Evolutionary conservation across 35 echinoderm and acorn worm genomes (phyloP).

Genomic region (Heliocidaris tuberculata): DNA sequence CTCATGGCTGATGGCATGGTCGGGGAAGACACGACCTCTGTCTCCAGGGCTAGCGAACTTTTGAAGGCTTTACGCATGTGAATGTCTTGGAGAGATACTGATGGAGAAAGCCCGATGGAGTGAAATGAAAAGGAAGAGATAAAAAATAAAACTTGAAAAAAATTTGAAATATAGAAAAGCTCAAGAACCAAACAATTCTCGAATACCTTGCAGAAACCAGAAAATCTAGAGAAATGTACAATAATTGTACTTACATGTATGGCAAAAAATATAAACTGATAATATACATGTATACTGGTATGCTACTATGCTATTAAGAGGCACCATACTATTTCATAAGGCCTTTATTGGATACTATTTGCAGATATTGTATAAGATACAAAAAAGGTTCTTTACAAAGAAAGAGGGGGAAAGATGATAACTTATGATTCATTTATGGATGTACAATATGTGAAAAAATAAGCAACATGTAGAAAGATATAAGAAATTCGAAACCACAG

Average conservation of each 20-base stretch:
- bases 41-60: constrained; percentile 80
- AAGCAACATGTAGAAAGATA: too few relatives aligned
- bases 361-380: too few relatives aligned
- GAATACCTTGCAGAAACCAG: background rate
- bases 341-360: too few relatives aligned
- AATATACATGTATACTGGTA: too few relatives aligned
- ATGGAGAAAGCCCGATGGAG: background rate
- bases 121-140: constrained; percentile 31
- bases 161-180: background rate
- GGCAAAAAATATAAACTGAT: background rate
- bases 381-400: too few relatives aligned
- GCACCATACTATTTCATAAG: too few relatives aligned
- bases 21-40: constrained; percentile 83
- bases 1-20: constrained; percentile 96
- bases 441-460: background rate
- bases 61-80: constrained; percentile 99
- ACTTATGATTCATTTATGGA: background rate
- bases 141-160: constrained; percentile 33
- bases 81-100: constrained; percentile 98
- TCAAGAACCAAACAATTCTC: background rate
- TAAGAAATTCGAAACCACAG: too few relatives aligned
- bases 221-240: background rate
- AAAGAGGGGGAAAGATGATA: too few relatives aligned
- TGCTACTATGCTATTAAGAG: too few relatives aligned
- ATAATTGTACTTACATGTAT: background rate